Conservation (phyloP, 2,888 invertebrate species). For the Volucella zonaria region DNA sequence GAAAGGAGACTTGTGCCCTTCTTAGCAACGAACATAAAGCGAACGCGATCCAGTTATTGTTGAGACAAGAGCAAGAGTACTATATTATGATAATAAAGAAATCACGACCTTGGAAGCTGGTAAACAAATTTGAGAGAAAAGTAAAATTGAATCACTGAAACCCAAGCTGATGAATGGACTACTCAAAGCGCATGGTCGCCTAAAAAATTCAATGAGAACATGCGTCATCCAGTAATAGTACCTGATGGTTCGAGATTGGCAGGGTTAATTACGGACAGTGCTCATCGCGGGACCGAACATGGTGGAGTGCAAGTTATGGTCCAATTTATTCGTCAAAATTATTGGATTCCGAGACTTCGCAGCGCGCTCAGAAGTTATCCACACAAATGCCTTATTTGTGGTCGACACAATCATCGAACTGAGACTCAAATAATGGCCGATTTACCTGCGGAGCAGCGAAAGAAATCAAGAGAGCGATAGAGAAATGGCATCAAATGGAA, state of each 20-base stretch:
- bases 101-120: neutral
- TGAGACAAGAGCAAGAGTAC: neutral
- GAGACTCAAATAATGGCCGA: slow-evolving; percentile 35
- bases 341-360: neutral
- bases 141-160: slow-evolving; percentile 1
- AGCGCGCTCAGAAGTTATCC: slow-evolving; percentile 21
- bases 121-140: neutral
- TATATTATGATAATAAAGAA: neutral
- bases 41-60: neutral
- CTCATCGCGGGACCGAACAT: too few relatives aligned
- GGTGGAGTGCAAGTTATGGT: too few relatives aligned
- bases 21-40: neutral
- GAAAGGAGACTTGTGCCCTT: neutral
- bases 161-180: too few relatives aligned
- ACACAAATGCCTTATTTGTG: too few relatives aligned
- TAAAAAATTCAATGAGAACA: slow-evolving; percentile 2
- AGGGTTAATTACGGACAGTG: neutral
- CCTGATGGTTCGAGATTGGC: neutral
- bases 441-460: slow-evolving; percentile 65
- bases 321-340: neutral
- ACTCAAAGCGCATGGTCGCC: neutral
- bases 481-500: slow-evolving; percentile 3
- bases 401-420: neutral
- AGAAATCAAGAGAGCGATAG: slow-evolving; percentile 24
- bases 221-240: slow-evolving; percentile 13